These are phyloP conservation scores for Brachystomella parvula DNA, from an alignment of 1,140 invertebrate species.

Conservation along the genomic window DNA sequence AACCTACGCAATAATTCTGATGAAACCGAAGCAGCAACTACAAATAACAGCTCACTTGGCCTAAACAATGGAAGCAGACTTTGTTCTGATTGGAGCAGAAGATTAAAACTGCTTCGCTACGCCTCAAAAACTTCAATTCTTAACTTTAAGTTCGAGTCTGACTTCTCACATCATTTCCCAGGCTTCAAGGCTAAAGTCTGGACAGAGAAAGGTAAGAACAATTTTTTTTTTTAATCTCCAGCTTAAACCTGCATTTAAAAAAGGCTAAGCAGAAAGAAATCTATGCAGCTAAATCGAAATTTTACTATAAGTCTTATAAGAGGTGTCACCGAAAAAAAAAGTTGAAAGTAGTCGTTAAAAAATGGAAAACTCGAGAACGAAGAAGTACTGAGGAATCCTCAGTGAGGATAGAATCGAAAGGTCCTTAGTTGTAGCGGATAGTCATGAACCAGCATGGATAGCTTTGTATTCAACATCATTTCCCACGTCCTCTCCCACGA, in stretches of 20 bases:
- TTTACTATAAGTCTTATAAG: too few species aligned
- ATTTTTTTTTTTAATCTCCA: slow-evolving; percentile 3
- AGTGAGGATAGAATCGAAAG: too few species aligned
- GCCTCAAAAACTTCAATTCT: slow-evolving; percentile 45
- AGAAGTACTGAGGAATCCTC: too few species aligned
- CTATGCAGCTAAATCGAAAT: background rate
- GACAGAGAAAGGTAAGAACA: slow-evolving; percentile 51
- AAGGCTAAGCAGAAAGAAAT: background rate
- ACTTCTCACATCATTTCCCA: slow-evolving; percentile 61
- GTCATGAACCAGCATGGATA: too few species aligned
- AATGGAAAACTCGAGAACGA: too few species aligned
- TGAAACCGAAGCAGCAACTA: slow-evolving; percentile 27
- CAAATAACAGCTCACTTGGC: slow-evolving; percentile 35
- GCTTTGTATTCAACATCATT: background rate
- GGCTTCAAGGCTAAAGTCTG: slow-evolving; percentile 60
- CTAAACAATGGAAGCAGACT: slow-evolving; percentile 46
- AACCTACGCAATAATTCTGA: slow-evolving; percentile 6
- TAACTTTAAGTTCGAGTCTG: slow-evolving; percentile 57
- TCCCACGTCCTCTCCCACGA: background rate
- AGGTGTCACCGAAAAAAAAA: too few species aligned
- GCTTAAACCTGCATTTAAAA: background rate
- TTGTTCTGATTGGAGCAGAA: slow-evolving; percentile 65
- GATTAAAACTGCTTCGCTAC: slow-evolving; percentile 60
- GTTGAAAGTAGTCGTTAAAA: too few species aligned
- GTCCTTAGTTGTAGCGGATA: too few species aligned